Evolutionary conservation across 2,888 invertebrate genomes (phyloP), one percentile per base, ranked within the genome.

Genomic region (Tholera decimalis): DNA sequence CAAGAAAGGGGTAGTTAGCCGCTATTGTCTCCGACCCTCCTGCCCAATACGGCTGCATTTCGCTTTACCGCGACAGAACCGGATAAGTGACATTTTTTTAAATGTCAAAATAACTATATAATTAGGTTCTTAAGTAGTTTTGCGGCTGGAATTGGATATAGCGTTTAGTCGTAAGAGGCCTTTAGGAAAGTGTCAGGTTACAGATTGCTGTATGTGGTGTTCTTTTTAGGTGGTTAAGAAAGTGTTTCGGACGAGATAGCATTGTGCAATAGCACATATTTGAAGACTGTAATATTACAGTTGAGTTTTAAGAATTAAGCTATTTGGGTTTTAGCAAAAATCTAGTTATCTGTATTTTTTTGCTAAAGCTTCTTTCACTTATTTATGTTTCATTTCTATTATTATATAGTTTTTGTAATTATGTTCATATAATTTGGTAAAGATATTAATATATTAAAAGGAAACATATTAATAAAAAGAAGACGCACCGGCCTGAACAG

Each of bases 1-100:
- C 93, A 93, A 95, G 95, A 94, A 95, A 95, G 94, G 95, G 95
- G 94, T 95, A 95, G 95, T 95, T 95, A 95, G 94, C 94, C 88
- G 85, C 93, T 91, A 93, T 95, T 95, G 95, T 95, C 93, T 94
- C 89, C 85, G 80, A 84, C 92, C 92, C 93, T 94, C 89, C 86
- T 82, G 84, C 92, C 90, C 87, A 88, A 83, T 82, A 83, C 85
- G 83, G 82, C 83, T 83, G 85, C 87, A 83, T 77, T 66, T 77
- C 70, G 76, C 80, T 82, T 77, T 68, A 47, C 72, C 77, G 71
- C 63, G 35, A 44, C 64, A 83, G 59, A 88, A 90, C 83, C 66
- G 62, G 83, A 89, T 91, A 90, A 85, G 69, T 86, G 86, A 85
- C 88, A 88, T 86, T 84, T 85, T 71, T 85, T 73, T 63, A 54